Evolutionary conservation across 92 coral and sea anemone species (phyloP), one percentile per base, ranked within the genome.

Genomic region (Pocillopora grandis): DNA sequence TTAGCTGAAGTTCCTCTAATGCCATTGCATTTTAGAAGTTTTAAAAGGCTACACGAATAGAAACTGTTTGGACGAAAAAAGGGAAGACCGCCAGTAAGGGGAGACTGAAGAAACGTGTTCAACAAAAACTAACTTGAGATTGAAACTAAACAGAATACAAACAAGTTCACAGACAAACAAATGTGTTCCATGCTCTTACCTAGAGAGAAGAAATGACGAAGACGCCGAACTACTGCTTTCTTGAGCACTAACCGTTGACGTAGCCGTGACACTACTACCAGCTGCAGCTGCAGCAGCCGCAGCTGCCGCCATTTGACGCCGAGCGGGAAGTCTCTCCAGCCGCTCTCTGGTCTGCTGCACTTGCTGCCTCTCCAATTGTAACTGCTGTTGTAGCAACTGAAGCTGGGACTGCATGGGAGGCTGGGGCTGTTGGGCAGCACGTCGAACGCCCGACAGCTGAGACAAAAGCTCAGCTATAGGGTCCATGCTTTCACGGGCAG

Each of bases 291-390:
- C 87, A 11, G 91, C 85, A 2, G 92, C 89, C 12, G 92, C 89
- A 18, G 83, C 88, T 31, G 90, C 84, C 0, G 98, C 94, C 80
- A 88, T 89, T 89, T 88, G 94, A 76, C 94, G 95, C 78, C 98
- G 86, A 52, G 94, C 92, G 27, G 98, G 98, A 13, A 96, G 93
- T 87, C 98, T 83, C 78, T 96, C 98, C 58, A 96, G 82, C 71
- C 98, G 92, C 76, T 96, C 98, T 66, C 98, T 93, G 0, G 98
- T 96, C 89, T 96, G 98, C 66, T 96, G 98, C 59, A 96, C 98
- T 79, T 96, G 98, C 76, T 96, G 98, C 68, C 98, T 81, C 80
- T 96, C 98, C 61, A 96, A 80, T 75, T 96, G 98, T 61, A 96
- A 78, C 81, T 96, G 98, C 65, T 96, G 98, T 72, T 96, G 98